A percentile compares a stretch with the other conserved stretches of the same genome.
Evolutionary conservation across 2,113 vertebrate genomes (phyloP).

Genomic region (Bolborhynchus lineola): DNA sequence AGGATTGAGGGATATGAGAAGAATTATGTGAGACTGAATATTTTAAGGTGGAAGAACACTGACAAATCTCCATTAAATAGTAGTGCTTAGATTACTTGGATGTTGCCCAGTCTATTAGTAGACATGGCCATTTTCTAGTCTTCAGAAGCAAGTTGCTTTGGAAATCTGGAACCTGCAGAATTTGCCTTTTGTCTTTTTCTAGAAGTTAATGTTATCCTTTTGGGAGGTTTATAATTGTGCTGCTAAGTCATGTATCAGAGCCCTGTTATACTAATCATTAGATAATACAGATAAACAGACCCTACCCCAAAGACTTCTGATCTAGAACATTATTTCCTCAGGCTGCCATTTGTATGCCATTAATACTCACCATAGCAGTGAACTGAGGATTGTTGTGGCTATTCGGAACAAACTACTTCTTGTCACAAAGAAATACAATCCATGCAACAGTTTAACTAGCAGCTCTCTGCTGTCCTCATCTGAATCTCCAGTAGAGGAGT

Average conservation of each 20-base stretch:
- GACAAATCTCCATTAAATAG: not conserved
- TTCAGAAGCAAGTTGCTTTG: not conserved
- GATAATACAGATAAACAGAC: not conserved
- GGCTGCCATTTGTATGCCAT: slow-evolving; percentile 96
- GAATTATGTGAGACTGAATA: not conserved
- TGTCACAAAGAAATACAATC: slow-evolving; percentile 87
- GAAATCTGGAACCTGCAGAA: not conserved
- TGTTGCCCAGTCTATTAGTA: not conserved
- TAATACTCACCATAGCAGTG: slow-evolving; percentile 93
- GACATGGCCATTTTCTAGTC: not conserved
- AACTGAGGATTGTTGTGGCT: slow-evolving; percentile 90
- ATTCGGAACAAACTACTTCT: slow-evolving; percentile 98
- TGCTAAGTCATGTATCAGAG: not conserved
- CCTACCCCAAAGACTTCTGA: not conserved
- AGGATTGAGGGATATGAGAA: not conserved
- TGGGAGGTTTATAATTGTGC: not conserved
- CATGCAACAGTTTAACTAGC: slow-evolving; percentile 59
- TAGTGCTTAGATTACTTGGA: not conserved
- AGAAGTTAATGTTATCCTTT: not conserved
- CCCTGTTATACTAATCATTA: not conserved
- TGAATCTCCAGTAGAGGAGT: slow-evolving; percentile 93
- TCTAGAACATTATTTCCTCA: slow-evolving; percentile 62
- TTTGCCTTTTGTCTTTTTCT: not conserved
- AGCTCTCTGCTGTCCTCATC: slow-evolving; percentile 32
- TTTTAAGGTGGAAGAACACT: not conserved